phyloP scores from a whole-genome alignment of 2,888 invertebrate species.

The Xanthia icteritia region DNA sequence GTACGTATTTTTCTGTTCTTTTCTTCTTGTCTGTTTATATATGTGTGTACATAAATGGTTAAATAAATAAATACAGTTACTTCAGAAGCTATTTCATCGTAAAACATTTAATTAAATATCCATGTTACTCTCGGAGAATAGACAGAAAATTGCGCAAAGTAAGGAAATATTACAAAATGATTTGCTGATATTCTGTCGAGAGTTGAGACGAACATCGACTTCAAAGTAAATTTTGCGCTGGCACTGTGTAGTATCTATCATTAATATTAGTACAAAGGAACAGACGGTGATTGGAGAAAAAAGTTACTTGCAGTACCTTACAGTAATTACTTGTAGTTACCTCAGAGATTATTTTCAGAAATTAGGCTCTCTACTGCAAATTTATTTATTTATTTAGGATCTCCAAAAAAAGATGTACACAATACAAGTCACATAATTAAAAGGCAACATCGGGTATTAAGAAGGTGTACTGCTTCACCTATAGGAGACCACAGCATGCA shows the following conservation, averaged over 20 bases:
- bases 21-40: no score
- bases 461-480: no score
- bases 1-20: no score
- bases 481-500: no score
- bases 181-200: conserved; percentile 14
- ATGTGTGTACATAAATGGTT: no score
- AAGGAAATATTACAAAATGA: conserved; percentile 7
- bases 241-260: neutral
- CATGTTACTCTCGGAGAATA: conserved; percentile 2
- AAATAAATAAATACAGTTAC: no score
- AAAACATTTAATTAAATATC: conserved; percentile 23
- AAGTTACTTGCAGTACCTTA: neutral
- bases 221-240: neutral
- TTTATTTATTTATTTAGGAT: no score
- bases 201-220: neutral
- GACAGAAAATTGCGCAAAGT: neutral
- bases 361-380: no score
- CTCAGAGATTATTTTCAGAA: neutral
- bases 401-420: no score
- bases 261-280: neutral
- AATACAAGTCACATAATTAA: no score
- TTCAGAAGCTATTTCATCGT: neutral
- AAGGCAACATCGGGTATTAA: no score
- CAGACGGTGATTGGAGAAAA: neutral
- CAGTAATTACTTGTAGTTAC: no score